Base-by-base conservation (phyloP, 2,888 invertebrate genomes). In the Volucella inflata region DNA sequence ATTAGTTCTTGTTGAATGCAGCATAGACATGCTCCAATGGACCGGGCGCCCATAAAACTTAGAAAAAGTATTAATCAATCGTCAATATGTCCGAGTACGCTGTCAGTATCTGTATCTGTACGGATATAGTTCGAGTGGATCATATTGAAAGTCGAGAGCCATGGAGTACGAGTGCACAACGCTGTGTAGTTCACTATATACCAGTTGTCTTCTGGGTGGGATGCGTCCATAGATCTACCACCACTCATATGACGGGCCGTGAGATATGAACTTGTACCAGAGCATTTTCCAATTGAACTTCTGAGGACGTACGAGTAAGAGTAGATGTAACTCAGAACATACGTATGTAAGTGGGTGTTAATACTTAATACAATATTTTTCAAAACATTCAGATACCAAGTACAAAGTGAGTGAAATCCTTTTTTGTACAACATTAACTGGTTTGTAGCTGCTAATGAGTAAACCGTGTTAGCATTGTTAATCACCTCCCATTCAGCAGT, bases 31-130 rank as follows among this genome's bases (percentile, higher is more conserved):
- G 77, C 68, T 77, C 51, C 77, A 77, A 68, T 77, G 62, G 68
- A 62, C 68, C 62, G 62, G 60, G 68, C 53, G 77, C 77, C 77
- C 68, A 77, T 77, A 68, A 77, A 68, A 76, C 76, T 60, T 53
- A 60, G 68, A 53, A 76, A 68, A 68, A 59, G 60, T 68, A 68
- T 53, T 68, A 76, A 68, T 76, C 76, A 76, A 60, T 76, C 60
- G 68, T 68, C 67, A 17, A 53, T 59, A 51, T 16, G 10, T 57
- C 16, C 38, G 50, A 30, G 30, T 30, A 30, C 30, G 30, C 30
- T 30, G 30, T 30, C 30, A 6, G 30, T 30, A 30, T 30, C 30
- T 30, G 30, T 30, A 30, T 30, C 30, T 30, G 38, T 17, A 14
- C 9, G 14, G 57, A 30, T 30, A 46, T 57, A 65, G 65, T 65